A percentile compares a stretch with the other conserved stretches of the same genome.
These are phyloP conservation scores for Eurosta solidaginis DNA, from an alignment of 1,140 invertebrate species.

Conservation along the genomic window DNA sequence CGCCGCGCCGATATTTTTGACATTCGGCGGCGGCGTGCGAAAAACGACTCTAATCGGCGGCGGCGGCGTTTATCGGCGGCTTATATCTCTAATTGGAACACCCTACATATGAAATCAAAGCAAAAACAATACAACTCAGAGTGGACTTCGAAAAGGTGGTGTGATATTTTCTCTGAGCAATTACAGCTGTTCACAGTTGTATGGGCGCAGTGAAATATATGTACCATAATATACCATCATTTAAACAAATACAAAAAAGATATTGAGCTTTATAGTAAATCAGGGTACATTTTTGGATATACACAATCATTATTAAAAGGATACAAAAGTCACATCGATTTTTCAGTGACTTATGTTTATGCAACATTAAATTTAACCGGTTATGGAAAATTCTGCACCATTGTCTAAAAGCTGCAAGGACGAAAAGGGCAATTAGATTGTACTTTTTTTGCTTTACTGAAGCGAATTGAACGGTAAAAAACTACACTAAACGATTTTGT, in stretches of 20 bases:
- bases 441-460: too few species aligned
- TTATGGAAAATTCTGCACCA: background rate
- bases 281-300: background rate
- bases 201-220: background rate
- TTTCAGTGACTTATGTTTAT: background rate
- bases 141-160: background rate
- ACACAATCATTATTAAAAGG: background rate
- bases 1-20: too few species aligned
- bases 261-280: background rate
- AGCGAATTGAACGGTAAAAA: too few species aligned
- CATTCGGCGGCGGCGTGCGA: too few species aligned
- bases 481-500: too few species aligned
- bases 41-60: too few species aligned
- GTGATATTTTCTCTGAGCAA: background rate
- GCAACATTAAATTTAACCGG: too few species aligned
- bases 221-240: background rate
- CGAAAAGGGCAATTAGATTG: too few species aligned
- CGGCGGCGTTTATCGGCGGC: too few species aligned
- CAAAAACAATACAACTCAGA: background rate
- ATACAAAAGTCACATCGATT: background rate
- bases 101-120: background rate
- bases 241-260: background rate
- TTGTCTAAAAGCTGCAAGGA: background rate
- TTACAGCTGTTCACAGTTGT: background rate
- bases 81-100: background rate